Conservation (phyloP, 2,113 vertebrate species). For the Procavia capensis region DNA sequence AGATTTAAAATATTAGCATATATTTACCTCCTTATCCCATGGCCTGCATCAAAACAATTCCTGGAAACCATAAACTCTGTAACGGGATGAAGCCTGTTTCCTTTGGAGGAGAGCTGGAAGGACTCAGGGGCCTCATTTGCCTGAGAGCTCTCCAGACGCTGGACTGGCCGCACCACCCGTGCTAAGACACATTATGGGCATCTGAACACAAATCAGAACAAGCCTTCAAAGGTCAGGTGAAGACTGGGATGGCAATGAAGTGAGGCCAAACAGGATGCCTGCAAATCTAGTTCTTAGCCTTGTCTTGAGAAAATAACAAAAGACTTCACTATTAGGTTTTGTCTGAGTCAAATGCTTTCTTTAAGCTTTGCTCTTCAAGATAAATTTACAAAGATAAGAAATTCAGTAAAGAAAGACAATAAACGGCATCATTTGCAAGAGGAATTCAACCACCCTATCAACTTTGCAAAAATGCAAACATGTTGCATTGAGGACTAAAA, state of each 20-base stretch:
- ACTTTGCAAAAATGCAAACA: too few relatives aligned
- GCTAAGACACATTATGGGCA: neutral
- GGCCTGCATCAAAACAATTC: neutral
- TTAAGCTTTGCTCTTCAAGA: neutral
- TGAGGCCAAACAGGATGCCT: neutral
- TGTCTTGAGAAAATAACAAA: neutral
- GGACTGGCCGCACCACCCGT: neutral
- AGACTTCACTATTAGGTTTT: neutral
- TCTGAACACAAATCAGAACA: neutral
- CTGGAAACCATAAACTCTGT: constrained; percentile 10
- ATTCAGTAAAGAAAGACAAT: neutral
- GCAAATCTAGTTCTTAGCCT: neutral
- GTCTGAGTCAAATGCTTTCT: neutral
- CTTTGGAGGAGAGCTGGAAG: neutral
- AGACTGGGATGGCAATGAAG: neutral
- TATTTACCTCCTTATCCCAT: constrained; percentile 8
- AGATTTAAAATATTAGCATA: neutral
- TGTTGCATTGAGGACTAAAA: too few relatives aligned
- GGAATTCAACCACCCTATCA: neutral
- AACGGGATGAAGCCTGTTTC: neutral
- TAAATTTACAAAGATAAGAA: neutral
- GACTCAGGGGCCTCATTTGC: neutral
- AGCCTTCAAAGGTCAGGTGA: neutral
- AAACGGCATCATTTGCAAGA: neutral
- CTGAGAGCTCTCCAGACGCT: neutral